phyloP scores from a whole-genome alignment of 2,888 invertebrate genomes.

The Nudaria mundana region DNA sequence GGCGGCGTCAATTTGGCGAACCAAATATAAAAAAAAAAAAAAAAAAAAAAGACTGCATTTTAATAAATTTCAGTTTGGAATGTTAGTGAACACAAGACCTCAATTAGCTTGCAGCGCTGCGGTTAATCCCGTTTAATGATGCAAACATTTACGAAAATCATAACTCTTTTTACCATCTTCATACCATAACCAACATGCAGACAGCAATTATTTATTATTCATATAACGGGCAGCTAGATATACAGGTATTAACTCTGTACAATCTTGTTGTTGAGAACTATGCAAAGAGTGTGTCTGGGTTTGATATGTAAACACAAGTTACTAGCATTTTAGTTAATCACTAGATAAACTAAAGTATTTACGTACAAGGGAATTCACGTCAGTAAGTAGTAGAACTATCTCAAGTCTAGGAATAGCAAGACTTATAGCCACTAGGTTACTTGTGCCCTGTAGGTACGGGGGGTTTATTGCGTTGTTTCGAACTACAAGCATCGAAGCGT shows the following conservation, averaged over 20 bases:
- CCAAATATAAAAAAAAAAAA: no score
- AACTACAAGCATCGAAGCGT: slow-evolving; percentile 20
- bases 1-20: no score
- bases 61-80: slow-evolving; percentile 19
- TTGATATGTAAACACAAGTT: slow-evolving; percentile 18
- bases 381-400: no score
- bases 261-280: slow-evolving; percentile 17
- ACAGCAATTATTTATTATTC: slow-evolving; percentile 23
- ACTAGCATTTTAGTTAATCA: no score
- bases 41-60: no score
- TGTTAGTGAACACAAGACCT: slow-evolving; percentile 21
- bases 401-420: no score
- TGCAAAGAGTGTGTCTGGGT: slow-evolving; percentile 13
- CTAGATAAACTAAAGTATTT: no score
- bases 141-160: slow-evolving; percentile 22
- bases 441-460: background rate
- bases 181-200: slow-evolving; percentile 1
- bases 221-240: slow-evolving; percentile 16
- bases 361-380: no score
- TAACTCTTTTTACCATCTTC: no score
- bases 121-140: slow-evolving; percentile 21
- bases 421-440: no score
- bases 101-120: slow-evolving; percentile 31
- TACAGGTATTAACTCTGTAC: slow-evolving; percentile 19
- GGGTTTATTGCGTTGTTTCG: slow-evolving; percentile 5